phyloP scores from a whole-genome alignment of 1,140 invertebrate genomes.

The Eulimnadia texana region DNA sequence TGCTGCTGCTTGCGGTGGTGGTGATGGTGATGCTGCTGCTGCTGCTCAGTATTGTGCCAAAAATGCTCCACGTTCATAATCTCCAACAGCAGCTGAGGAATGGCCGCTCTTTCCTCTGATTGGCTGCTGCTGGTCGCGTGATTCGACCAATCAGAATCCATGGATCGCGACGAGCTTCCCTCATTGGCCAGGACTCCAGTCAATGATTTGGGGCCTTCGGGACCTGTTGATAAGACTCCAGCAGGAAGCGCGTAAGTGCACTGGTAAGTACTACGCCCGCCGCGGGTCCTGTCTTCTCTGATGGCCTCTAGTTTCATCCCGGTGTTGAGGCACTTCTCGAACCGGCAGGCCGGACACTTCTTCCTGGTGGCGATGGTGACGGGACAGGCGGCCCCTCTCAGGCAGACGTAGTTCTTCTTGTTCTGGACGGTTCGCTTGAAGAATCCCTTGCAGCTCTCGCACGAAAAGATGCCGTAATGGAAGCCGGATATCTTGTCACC shows the following conservation, averaged over 20 bases:
- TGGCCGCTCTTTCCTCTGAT: slow-evolving; percentile 2
- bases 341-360: slow-evolving; percentile 93
- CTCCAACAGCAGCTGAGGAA: slow-evolving; percentile 42
- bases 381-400: slow-evolving; percentile 75
- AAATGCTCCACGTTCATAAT: slow-evolving; percentile 89
- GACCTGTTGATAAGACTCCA: slow-evolving; percentile 19
- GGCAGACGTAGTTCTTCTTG: slow-evolving; percentile 88
- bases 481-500: slow-evolving; percentile 90
- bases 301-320: slow-evolving; percentile 97
- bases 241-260: slow-evolving; percentile 75
- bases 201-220: neutral
- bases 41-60: slow-evolving; percentile 70
- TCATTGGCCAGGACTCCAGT: neutral
- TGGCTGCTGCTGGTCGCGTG: slow-evolving; percentile 11
- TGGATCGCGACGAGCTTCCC: slow-evolving; percentile 4
- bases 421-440: slow-evolving; percentile 97
- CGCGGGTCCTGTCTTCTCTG: slow-evolving; percentile 80
- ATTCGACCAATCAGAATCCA: slow-evolving; percentile 7
- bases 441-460: slow-evolving; percentile 60
- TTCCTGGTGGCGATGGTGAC: slow-evolving; percentile 84
- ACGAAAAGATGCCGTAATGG: slow-evolving; percentile 80
- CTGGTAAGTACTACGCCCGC: slow-evolving; percentile 88
- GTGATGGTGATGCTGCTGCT: slow-evolving; percentile 18
- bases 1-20: neutral
- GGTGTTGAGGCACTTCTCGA: slow-evolving; percentile 86